Percentiles rank a stretch among this genome's conserved stretches.
Evolutionary conservation across 2,113 vertebrate species (phyloP).

Genomic region (Festucalex cinctus): DNA sequence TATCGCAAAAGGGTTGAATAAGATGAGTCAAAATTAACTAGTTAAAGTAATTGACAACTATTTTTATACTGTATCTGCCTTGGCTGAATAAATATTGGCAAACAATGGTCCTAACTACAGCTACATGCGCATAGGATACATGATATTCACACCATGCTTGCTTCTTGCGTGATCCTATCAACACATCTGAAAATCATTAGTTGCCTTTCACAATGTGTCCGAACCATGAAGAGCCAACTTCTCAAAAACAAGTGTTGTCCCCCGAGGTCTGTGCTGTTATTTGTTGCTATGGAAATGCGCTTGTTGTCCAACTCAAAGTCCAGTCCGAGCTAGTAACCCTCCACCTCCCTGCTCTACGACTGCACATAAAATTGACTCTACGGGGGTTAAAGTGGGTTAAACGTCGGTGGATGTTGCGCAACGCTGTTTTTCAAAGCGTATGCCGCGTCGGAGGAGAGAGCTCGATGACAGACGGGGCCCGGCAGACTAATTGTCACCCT

Average conservation of each 20-base stretch:
- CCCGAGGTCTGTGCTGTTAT: slow-evolving; percentile 34
- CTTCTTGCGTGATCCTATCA: neutral
- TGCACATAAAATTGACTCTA: slow-evolving; percentile 15
- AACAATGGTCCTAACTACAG: neutral
- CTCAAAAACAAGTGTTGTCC: slow-evolving; percentile 41
- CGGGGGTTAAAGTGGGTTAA: slow-evolving; percentile 20
- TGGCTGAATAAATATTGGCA: neutral
- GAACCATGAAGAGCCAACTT: slow-evolving; percentile 31
- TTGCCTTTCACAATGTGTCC: slow-evolving; percentile 27
- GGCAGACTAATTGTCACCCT: slow-evolving; percentile 29
- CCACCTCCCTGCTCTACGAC: neutral
- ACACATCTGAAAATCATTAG: slow-evolving; percentile 26
- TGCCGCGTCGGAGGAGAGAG: slow-evolving; percentile 5
- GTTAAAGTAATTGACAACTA: too few species aligned
- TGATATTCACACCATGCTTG: neutral
- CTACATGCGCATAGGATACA: neutral
- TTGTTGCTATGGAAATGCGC: slow-evolving; percentile 55
- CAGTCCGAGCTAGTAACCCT: slow-evolving; percentile 34
- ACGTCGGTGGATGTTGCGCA: slow-evolving; percentile 10
- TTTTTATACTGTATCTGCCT: neutral
- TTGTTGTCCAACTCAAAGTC: slow-evolving; percentile 57
- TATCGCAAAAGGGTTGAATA: too few species aligned
- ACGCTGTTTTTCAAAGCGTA: slow-evolving; percentile 14
- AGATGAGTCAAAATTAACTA: too few species aligned
- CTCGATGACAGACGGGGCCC: slow-evolving; percentile 2